These are phyloP conservation scores for Xiphorhynchus elegans DNA, from an alignment of 2,113 vertebrate species.

Conservation along the genomic window DNA sequence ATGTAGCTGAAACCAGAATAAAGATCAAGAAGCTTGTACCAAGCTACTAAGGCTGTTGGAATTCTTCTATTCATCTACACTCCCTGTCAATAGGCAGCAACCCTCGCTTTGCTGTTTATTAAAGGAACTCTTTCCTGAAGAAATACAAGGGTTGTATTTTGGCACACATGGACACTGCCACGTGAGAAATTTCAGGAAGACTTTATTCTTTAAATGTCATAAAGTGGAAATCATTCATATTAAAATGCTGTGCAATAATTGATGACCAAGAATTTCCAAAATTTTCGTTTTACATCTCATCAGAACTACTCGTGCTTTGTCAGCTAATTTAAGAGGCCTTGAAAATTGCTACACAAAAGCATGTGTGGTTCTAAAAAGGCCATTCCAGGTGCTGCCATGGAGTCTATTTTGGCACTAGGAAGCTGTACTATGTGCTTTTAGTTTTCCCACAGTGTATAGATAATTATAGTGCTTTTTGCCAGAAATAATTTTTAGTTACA, in stretches of 20 bases:
- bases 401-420: slow-evolving; percentile 36
- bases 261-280: not conserved
- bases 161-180: accelerated
- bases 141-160: not conserved
- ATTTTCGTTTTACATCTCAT: not conserved
- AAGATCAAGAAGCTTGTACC: not conserved
- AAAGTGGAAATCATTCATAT: not conserved
- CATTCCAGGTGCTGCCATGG: not conserved
- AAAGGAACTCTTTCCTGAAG: not conserved
- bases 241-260: not conserved
- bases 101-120: not conserved
- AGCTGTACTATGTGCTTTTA: slow-evolving; percentile 4
- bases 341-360: not conserved
- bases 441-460: not conserved
- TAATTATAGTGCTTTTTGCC: slow-evolving; percentile 35
- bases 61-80: not conserved
- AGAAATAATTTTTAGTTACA: slow-evolving; percentile 9
- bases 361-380: not conserved
- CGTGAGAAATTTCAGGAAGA: not conserved
- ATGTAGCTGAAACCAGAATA: not conserved
- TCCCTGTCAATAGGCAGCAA: not conserved
- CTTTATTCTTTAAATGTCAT: not conserved
- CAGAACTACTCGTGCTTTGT: not conserved
- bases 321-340: not conserved
- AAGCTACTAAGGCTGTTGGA: not conserved